Evolutionary conservation across 2,113 vertebrate species (phyloP), one percentile per base, ranked within the genome.

Genomic region (Misgurnus anguillicaudatus): DNA sequence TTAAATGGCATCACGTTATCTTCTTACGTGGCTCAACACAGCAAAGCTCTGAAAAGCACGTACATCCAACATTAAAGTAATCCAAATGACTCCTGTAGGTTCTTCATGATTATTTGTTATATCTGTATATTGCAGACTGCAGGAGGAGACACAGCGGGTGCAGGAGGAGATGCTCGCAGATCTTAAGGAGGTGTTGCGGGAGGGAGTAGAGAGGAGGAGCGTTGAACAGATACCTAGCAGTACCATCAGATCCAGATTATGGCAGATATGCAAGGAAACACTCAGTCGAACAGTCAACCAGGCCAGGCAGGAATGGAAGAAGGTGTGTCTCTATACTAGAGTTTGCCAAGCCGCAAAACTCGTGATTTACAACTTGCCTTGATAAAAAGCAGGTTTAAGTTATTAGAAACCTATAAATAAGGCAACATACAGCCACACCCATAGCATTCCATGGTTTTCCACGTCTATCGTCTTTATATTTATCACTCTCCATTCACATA

Each of bases 121-220:
- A 31, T 5, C 6, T 41, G 48, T 64, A 14, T 63, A 58, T 65
- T 82, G 47, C 6, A 84, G 84, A 36, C 83, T 93, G 66, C 88
- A 86, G 53, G 73, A 87, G 4, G 89, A 93, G 83, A 88, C 60
- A 58, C 78, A 69, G 70, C 91, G 24, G 6, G 86, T 87, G 14
- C 89, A 94, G 81, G 91, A 93, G 41, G 93, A 92, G 36, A 82
- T 92, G 21, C 65, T 95, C 2, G 58, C 70, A 51, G 91, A 94
- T 39, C 88, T 97, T 39, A 90, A 92, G 31, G 77, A 71, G 71
- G 85, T 89, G 3, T 80, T 98, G 67, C 83, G 80, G 16, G 92
- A 94, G 57, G 86, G 94, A 10, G 90, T 90, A n/a, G 83, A 91
- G 2, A 74, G 91, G 3, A 19, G 89, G 73, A 65, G 8, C 82